phyloP scores from a whole-genome alignment of 2,888 invertebrate genomes.

The Drosophila hamatofila region DNA sequence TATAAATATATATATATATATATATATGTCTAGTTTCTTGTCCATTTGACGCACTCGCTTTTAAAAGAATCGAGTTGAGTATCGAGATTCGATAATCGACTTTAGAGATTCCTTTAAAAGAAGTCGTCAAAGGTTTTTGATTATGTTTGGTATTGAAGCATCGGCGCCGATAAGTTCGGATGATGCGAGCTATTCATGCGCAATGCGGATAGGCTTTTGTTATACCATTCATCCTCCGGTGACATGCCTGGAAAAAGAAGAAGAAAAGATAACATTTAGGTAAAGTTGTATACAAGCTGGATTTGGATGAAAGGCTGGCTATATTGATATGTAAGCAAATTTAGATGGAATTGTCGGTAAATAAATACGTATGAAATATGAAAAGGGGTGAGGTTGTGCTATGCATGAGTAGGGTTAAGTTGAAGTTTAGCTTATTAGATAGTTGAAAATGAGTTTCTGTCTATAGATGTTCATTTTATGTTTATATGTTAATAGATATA shows the following conservation, averaged over 20 bases:
- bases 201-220: slow-evolving; percentile 97
- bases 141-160: slow-evolving; percentile 99
- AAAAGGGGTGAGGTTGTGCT: neutral
- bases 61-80: slow-evolving; percentile 66
- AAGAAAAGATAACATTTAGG: neutral
- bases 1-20: slow-evolving; percentile 10
- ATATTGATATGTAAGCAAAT: neutral
- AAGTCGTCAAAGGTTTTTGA: slow-evolving; percentile 86
- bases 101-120: slow-evolving; percentile 79
- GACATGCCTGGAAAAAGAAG: slow-evolving; percentile 90
- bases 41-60: slow-evolving; percentile 68
- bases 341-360: neutral
- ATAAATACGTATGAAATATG: neutral
- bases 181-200: slow-evolving; percentile 98
- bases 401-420: neutral
- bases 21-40: slow-evolving; percentile 32
- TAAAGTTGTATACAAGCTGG: neutral
- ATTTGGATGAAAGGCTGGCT: neutral
- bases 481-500: too few relatives aligned
- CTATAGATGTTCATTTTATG: too few relatives aligned
- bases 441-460: too few relatives aligned
- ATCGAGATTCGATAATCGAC: slow-evolving; percentile 8
- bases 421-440: neutral
- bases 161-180: slow-evolving; percentile 97
- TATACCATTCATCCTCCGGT: slow-evolving; percentile 99